Evolutionary conservation across 2,797 vertebrate genomes (phyloP).

Genomic region (Myotis planiceps): DNA sequence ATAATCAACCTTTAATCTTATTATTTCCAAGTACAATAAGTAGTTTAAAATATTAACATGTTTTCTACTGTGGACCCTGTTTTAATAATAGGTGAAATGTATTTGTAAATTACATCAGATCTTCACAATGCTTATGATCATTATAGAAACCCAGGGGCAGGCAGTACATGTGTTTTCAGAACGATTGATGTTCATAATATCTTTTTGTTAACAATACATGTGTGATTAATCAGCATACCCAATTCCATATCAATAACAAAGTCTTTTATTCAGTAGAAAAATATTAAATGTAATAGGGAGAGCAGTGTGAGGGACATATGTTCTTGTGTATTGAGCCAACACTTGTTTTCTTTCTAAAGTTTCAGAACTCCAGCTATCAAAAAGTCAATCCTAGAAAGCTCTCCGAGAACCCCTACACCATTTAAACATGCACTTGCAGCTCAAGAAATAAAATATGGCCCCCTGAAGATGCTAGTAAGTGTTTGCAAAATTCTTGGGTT

Average conservation of each 20-base stretch:
- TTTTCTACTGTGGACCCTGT: background rate
- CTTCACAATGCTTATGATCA: background rate
- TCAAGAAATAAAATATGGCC: conserved; percentile 95
- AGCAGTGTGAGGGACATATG: background rate
- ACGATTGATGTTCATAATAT: background rate
- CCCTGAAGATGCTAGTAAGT: conserved; percentile 95
- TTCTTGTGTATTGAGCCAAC: conserved; percentile 57
- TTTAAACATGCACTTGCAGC: conserved; percentile 93
- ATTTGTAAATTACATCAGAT: conserved; percentile 36
- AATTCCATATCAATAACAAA: background rate
- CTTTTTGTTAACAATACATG: background rate
- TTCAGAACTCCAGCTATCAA: conserved; percentile 96
- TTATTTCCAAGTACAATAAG: conserved; percentile 13
- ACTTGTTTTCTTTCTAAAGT: conserved; percentile 85
- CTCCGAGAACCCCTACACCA: conserved; percentile 95
- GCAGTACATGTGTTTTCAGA: background rate
- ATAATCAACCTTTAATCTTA: conserved; percentile 25
- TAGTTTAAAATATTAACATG: conserved; percentile 10
- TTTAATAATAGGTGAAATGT: conserved; percentile 10
- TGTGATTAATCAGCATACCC: background rate
- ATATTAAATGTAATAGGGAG: background rate
- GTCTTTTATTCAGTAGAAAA: background rate
- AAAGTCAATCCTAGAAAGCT: conserved; percentile 95
- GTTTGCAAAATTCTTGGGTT: conserved; percentile 62
- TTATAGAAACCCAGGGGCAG: background rate